Base-by-base conservation (phyloP, 2,113 vertebrate genomes). In the Euleptes europaea region DNA sequence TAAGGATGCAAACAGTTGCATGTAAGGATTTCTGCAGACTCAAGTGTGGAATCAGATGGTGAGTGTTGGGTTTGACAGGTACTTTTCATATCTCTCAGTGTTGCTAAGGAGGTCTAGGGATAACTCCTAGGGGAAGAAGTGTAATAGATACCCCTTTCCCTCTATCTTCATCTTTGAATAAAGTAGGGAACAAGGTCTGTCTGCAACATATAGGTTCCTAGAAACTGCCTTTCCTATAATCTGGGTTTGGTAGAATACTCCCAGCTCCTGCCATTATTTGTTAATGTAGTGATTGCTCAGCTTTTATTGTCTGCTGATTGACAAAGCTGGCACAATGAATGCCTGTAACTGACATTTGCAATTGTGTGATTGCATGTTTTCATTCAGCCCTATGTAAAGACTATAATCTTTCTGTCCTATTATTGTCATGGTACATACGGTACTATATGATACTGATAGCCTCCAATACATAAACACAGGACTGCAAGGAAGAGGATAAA, bases 361-460 rank as follows among this genome's bases (percentile, higher is more conserved):
- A 73, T 72, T 85, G 54, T 31, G 72, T 73, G 84, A 85, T 85
- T 85, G 69, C 77, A 85, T 80, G 77, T 80, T 85, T 85, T 73
- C 57, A 49, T 65, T 85, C 77, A 80, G 42, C 6, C 69, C 47
- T 73, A 21, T 47, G 35, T 79, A 65, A 85, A 85, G 77, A 73
- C 84, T 85, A 65, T 85, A 85, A 85, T 85, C 77, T 80, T 85
- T 66, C 77, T 85, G 70, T 80, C 79, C 69, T 12, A 11, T 80
- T 85, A 78, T 73, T 85, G 76, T 47, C 33, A 42, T 23, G 44
- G 42, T 49, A 13, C 54, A 80, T 65, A n/a, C n/a, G n/a, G n/a
- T n/a, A 65, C 84, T 38, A 42, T 65, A 72, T 49, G 40, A 79
- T 72, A 49, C 76, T 85, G 84, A 65, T 54, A 73, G 69, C 51